Evolutionary conservation across 2,888 invertebrate species (phyloP), one percentile per base, ranked within the genome.

Genomic region (Drosophila leonis): DNA sequence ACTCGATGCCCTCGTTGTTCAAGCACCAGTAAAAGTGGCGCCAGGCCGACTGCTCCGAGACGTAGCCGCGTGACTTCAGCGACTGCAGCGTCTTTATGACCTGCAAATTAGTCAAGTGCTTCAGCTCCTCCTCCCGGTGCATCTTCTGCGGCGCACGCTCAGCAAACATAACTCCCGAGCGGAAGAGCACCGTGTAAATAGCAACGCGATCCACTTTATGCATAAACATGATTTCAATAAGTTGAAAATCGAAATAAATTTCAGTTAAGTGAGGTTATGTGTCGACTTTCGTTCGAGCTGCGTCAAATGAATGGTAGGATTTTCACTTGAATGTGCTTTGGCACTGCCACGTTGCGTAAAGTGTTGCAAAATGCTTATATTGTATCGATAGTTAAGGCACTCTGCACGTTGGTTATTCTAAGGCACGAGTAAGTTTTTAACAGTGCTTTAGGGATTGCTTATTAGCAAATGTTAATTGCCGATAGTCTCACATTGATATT

Each of bases 1-100:
- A 75, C 42, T 79, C 75, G 33, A 77, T 75, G 31, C 76, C 76
- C 2, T 69, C 65, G 56, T 77, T 79, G 52, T 63, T 75, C 27
- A 77, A 37, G 12, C 63, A 61, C 76, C 80, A 77, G 54, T 79
- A 77, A 15, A 27, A 70, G 27, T 77, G 70, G 29, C 80, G 65
- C 75, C 77, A 75, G 44, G 70, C 75, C 9, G 15, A 7, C 41
- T 69, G 70, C 59, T 79, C 75, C 41, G 63, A 31, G 41, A 77
- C 76, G 31, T 63, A 75, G 29, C 80, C 70, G 15, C 60, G 75
- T 9, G 75, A 79, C 48, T 65, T 52, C 8, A 77, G 65, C 9
- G 75, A 79, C n/a, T 79, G 44, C 75, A 77, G n/a, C 1, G 70
- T 63, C 39, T 48, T 66, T 59, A 61, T 80, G 4, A 77, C 70